These are phyloP conservation scores for Ochotona princeps DNA, from an alignment of 2,113 vertebrate genomes.

Conservation along the genomic window DNA sequence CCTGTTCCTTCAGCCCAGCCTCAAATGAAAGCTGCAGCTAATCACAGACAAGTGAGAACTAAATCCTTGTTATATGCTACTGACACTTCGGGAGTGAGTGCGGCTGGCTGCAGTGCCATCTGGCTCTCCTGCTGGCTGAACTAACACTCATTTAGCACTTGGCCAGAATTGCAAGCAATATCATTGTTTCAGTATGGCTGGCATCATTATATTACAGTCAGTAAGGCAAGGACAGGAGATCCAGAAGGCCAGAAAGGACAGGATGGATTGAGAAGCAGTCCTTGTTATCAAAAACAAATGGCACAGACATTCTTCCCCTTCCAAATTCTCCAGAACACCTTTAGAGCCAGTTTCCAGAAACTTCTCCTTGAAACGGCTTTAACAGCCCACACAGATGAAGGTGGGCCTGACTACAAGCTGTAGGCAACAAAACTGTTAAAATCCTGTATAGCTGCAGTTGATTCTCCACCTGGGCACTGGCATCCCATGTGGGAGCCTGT, in stretches of 20 bases:
- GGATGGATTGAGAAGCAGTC: background rate
- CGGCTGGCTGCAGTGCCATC: background rate
- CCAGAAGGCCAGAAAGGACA: background rate
- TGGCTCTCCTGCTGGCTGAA: background rate
- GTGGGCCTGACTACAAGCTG: background rate
- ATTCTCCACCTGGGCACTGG: too few species aligned
- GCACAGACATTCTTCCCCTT: background rate
- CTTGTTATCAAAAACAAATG: background rate
- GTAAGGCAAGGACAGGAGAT: background rate
- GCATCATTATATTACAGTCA: background rate
- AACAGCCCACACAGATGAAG: background rate
- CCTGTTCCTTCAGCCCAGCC: background rate
- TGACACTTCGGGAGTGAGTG: background rate
- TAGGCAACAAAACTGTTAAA: background rate
- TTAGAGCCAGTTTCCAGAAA: background rate
- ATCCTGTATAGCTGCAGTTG: background rate
- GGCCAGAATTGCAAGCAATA: accelerated
- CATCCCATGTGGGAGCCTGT: too few species aligned
- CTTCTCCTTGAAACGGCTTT: background rate
- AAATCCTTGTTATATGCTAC: background rate
- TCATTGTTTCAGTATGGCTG: background rate
- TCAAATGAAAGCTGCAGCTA: background rate
- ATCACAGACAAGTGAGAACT: background rate
- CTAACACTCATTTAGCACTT: background rate
- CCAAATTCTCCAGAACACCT: background rate